Percentiles rank a stretch among this genome's conserved stretches.
Conservation (phyloP, 2,113 vertebrate species). For the Saccopteryx bilineata region DNA sequence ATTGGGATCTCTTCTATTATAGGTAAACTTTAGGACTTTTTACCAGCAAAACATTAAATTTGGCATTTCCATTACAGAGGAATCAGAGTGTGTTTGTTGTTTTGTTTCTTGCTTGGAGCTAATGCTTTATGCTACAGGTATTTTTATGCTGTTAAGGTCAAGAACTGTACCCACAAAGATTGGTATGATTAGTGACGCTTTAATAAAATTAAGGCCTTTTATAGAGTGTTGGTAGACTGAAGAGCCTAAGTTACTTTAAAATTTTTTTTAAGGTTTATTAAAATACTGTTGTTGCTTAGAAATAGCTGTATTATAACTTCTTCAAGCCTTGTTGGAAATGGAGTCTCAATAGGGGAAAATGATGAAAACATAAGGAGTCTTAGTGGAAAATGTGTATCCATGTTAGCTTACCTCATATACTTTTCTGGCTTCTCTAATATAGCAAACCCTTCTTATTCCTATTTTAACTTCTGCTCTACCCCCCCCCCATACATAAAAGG, state of each 20-base stretch:
- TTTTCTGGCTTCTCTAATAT: neutral
- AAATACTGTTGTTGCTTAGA: neutral
- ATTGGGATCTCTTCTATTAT: constrained; percentile 99
- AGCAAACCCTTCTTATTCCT: neutral
- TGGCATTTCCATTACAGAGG: neutral
- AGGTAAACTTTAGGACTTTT: constrained; percentile 88
- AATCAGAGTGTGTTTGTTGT: neutral
- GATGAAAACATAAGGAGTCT: constrained; percentile 17
- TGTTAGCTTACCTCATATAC: neutral
- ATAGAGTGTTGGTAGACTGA: constrained; percentile 6
- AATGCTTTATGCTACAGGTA: neutral
- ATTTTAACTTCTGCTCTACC: neutral
- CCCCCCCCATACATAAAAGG: neutral
- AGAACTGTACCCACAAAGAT: neutral
- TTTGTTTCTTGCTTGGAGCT: neutral
- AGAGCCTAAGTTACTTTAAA: neutral
- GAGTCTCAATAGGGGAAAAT: constrained; percentile 6
- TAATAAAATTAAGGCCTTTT: constrained; percentile 18
- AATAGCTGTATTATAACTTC: neutral
- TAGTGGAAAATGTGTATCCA: neutral
- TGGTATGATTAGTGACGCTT: neutral
- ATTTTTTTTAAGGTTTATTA: constrained; percentile 39
- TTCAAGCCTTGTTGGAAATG: constrained; percentile 28
- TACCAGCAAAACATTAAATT: neutral
- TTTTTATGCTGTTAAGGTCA: constrained; percentile 15